Base-by-base conservation (phyloP, 2,113 vertebrate species). In the Micromys minutus region DNA sequence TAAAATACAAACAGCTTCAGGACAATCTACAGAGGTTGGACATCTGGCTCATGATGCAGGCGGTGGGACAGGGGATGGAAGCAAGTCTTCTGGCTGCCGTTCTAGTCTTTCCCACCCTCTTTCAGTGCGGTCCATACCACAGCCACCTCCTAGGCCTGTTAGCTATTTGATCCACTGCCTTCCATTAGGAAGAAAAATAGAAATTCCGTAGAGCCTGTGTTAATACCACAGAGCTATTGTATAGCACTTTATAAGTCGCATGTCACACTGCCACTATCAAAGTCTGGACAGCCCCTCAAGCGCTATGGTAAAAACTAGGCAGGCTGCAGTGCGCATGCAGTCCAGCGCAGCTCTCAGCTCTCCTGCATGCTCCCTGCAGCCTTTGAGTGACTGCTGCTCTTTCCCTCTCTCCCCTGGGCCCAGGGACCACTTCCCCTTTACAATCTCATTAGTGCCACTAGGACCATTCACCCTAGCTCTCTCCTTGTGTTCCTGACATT, bases 391-490 rank as follows among this genome's bases (percentile, higher is more conserved):
- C 71, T 24, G 0, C 36, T 21, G 39, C 79, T 94, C 93, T 79
- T 50, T 80, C 11, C 7, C 17, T 11, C 75, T 63, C 34, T 50
- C 71, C 83, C 75, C 9, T 65, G 36, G 11, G 39, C 5, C 39
- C 21, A 7, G 36, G 57, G 92, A 63, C 91, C 63, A 36, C 86
- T 45, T 85, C 63, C 36, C 63, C 79, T 94, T 45, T 76, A 69
- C 69, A 88, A 36, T 94, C 96, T 96, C 95, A 47, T 80, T 61
- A 94, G 39, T 72, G 77, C 74, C 84, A 74, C 55, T n/a, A 87
- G 65, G 24, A 10, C 29, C 89, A 9, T 39, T 85, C n/a, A 17
- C 87, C 91, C 91, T 96, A 4, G 34, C 87, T 59, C 42, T 19
- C n/a, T 95, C 94, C 72, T 61, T 42, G 74, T 34, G 45, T 67